Evolutionary conservation across 2,888 invertebrate genomes (phyloP).

Genomic region (Oeneis ivallda): DNA sequence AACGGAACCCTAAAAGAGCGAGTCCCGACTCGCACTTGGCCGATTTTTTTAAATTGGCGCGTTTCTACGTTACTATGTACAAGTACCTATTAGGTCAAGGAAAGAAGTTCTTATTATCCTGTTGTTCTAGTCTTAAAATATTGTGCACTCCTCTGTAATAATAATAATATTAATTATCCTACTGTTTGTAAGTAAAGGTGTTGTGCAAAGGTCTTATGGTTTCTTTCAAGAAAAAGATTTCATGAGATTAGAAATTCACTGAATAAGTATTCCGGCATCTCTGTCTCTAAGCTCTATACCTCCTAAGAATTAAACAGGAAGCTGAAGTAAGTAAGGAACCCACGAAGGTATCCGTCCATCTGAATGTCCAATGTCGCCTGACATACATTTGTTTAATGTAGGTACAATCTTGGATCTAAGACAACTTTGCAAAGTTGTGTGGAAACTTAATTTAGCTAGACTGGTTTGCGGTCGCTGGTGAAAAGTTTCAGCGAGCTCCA

Average conservation of each 20-base stretch:
- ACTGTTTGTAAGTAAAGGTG: too few relatives aligned
- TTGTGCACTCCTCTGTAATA: too few relatives aligned
- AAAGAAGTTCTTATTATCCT: too few relatives aligned
- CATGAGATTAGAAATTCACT: background rate
- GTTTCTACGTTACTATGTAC: too few relatives aligned
- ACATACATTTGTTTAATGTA: slow-evolving; percentile 25
- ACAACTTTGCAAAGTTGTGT: slow-evolving; percentile 41
- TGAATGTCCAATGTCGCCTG: slow-evolving; percentile 8
- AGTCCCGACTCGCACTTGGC: too few relatives aligned
- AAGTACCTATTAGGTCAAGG: too few relatives aligned
- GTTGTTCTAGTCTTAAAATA: too few relatives aligned
- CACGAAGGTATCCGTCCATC: background rate
- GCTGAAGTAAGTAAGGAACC: background rate
- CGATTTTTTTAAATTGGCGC: too few relatives aligned
- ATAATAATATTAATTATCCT: too few relatives aligned
- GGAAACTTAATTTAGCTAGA: slow-evolving; percentile 60
- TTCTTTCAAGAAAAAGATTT: too few relatives aligned
- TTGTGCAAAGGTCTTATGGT: too few relatives aligned
- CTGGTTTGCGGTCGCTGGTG: slow-evolving; percentile 51
- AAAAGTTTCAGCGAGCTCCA: slow-evolving; percentile 51
- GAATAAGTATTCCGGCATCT: background rate
- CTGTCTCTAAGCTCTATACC: background rate
- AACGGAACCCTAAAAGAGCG: too few relatives aligned
- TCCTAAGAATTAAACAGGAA: background rate
- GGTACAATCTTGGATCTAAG: slow-evolving; percentile 36